A percentile compares a stretch with the other conserved stretches of the same genome.
These are phyloP conservation scores for Peromyscus maniculatus DNA, from an alignment of 2,113 vertebrate genomes.

Conservation along the genomic window DNA sequence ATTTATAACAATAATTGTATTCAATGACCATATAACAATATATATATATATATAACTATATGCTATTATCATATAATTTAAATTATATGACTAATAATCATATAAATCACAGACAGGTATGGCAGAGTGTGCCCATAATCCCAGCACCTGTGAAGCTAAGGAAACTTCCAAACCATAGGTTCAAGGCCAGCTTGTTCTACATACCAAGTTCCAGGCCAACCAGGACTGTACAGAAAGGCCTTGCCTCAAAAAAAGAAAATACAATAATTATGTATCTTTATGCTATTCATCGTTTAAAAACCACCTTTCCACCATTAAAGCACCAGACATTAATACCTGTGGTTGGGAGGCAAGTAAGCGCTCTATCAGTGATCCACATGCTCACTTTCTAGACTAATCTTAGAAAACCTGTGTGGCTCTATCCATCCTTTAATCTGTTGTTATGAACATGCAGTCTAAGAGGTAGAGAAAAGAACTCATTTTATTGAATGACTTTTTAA, in stretches of 20 bases:
- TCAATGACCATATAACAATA: neutral
- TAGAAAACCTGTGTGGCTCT: neutral
- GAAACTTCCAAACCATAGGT: neutral
- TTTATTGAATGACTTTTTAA: neutral
- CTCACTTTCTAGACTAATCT: neutral
- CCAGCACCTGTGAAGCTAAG: neutral
- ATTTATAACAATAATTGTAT: conserved; percentile 22
- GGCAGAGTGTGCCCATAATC: neutral
- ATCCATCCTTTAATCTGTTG: conserved; percentile 20
- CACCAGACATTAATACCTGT: neutral
- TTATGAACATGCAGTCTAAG: conserved; percentile 2
- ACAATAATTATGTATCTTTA: neutral
- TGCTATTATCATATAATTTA: neutral
- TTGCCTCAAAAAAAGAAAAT: neutral
- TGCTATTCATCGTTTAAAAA: conserved; percentile 22
- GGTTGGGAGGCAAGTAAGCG: neutral
- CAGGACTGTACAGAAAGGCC: neutral
- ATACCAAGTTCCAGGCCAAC: neutral
- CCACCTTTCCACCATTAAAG: neutral
- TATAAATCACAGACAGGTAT: neutral
- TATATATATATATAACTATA: neutral
- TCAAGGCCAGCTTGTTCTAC: neutral
- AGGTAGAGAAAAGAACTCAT: neutral
- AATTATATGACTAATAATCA: conserved; percentile 23
- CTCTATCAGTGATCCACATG: neutral